Base-by-base conservation (phyloP, 2,888 invertebrate genomes). In the Drosophila affinis region DNA sequence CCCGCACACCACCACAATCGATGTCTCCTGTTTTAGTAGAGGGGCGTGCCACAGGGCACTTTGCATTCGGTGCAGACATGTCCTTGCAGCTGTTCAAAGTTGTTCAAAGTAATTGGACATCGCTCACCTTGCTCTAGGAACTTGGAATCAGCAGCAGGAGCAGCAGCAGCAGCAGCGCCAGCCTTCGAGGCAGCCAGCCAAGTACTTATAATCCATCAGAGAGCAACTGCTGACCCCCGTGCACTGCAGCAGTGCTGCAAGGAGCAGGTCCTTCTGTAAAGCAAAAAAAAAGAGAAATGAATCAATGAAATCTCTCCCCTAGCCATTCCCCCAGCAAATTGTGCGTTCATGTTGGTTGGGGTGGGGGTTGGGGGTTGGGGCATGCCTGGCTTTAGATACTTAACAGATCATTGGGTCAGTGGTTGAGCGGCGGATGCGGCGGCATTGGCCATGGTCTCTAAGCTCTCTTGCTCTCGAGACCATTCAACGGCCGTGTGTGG, bases 401-500 rank as follows among this genome's bases (percentile, higher is more conserved):
- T 78, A 76, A 81, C 81, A 77, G 81, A 73, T 76, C 79, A 81
- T 79, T 77, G 81, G 77, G 72, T 76, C 63, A 75, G 53, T 52
- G 49, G 27, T 24, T 10, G 24, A 24, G 24, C 24, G 24, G 24
- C 24, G 5, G 21, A 21, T 21, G 24, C 24, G 24, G 24, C 24
- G 24, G 24, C 24, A 24, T 24, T 24, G 24, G 24, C 24, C 24
- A 24, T 24, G 51, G 39, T 32, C 18, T 32, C 21, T 24, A 24
- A 24, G 39, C n/a, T n/a, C 6, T 12, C 3, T 18, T 21, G 29
- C 47, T 44, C 34, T 14, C 39, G 14, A 6, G 39, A 39, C 21
- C 24, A 32, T 69, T 14, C 21, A 49, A 18, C 18, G 24, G 24
- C 54, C 18, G 27, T 54, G 48, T 71, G 49, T 17, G 47, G 49